Evolutionary conservation across 2,113 vertebrate species (phyloP).

Genomic region (Stercorarius parasiticus): DNA sequence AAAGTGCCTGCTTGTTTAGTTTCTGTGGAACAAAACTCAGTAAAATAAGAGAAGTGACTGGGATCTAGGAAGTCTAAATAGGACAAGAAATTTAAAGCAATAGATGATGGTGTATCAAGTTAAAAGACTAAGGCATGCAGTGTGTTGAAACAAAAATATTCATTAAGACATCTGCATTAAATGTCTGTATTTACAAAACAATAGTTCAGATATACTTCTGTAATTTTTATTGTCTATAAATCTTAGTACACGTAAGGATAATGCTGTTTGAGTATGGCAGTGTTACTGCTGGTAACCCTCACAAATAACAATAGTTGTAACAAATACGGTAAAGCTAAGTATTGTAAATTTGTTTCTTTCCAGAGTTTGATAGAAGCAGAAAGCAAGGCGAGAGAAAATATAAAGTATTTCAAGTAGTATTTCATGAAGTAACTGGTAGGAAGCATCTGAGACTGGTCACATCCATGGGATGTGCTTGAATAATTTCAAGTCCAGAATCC

Average conservation of each 20-base stretch:
- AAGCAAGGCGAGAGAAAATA: constrained; percentile 12
- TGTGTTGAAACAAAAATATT: background rate
- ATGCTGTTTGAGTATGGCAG: background rate
- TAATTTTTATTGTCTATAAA: background rate
- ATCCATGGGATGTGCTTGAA: constrained; percentile 33
- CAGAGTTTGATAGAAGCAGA: background rate
- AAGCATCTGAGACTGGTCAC: background rate
- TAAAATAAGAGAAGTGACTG: background rate
- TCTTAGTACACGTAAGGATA: background rate
- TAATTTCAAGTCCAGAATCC: constrained; percentile 15
- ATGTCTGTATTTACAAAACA: background rate
- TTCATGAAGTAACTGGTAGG: background rate
- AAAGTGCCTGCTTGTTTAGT: background rate
- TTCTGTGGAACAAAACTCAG: background rate
- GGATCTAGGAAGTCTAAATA: background rate
- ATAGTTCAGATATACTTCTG: background rate
- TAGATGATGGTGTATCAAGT: background rate
- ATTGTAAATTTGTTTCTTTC: background rate
- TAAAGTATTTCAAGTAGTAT: background rate
- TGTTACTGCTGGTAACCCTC: background rate
- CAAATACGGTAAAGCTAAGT: background rate
- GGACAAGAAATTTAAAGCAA: background rate
- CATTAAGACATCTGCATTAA: background rate
- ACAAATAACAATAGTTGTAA: background rate
- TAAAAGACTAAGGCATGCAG: background rate